phyloP scores from a whole-genome alignment of 2,113 vertebrate species.

The Anseranas semipalmata region DNA sequence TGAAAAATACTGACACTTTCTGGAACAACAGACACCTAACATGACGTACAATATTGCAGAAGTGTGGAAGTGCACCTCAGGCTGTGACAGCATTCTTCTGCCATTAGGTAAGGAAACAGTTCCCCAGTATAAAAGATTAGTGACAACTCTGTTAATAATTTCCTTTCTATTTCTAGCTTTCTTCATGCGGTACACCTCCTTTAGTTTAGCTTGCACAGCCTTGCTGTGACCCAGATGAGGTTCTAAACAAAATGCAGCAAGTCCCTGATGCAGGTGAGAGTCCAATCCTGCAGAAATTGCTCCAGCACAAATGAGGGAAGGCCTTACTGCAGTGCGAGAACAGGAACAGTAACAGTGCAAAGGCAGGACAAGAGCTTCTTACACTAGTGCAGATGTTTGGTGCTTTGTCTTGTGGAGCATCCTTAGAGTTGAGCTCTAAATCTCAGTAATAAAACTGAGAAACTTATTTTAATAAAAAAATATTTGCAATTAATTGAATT shows the following conservation, averaged over 20 bases:
- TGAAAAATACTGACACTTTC: not conserved
- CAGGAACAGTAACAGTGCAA: rapidly evolving
- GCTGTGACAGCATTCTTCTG: not conserved
- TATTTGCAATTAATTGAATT: not conserved
- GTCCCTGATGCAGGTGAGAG: not conserved
- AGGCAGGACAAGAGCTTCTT: not conserved
- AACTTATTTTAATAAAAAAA: not conserved
- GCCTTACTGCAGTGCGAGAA: not conserved
- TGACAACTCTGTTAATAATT: not conserved
- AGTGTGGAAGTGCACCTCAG: not conserved
- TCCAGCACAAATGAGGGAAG: not conserved
- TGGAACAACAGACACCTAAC: not conserved
- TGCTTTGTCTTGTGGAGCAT: not conserved
- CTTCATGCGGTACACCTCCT: not conserved
- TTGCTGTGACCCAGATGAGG: not conserved
- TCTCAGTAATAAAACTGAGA: not conserved
- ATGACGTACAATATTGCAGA: not conserved
- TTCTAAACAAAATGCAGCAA: not conserved
- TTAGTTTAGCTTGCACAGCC: not conserved
- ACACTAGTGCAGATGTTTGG: not conserved
- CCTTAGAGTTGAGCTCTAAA: not conserved
- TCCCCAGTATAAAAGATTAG: not conserved
- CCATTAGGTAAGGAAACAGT: not conserved
- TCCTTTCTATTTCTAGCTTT: not conserved
- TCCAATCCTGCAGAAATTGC: not conserved